Base-by-base conservation (phyloP, 2,888 invertebrate genomes). In the Trichacis sp. region DNA sequence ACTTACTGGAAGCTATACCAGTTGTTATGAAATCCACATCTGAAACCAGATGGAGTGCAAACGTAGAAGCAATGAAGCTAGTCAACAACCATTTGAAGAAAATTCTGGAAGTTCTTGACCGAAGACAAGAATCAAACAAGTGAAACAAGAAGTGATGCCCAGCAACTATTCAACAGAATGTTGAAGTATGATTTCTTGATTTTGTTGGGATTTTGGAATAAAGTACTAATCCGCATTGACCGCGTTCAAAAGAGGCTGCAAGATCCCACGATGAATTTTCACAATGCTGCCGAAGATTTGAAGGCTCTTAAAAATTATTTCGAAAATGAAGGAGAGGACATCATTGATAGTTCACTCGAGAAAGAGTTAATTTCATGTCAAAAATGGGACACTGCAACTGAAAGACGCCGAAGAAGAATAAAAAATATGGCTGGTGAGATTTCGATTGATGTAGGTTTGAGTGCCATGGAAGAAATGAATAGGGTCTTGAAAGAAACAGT, bases 401-500 rank as follows among this genome's bases (percentile, higher is more conserved):
- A 47, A 47, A 18, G 47, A 47, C 47, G 47, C 6, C 12, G 11
- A 12, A 47, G 54, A 53, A 50, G 55, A 42, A 53, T 29, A 64
- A 24, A 24, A 24, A 3, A 24, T 5, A 24, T 24, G 24, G 24
- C 24, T 24, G 24, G 24, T 24, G 24, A 24, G 8, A 24, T 5
- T 24, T 24, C 24, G 24, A 24, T 3, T 5, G 24, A 24, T 8
- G 24, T 8, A 5, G 8, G 24, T 3, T 24, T 24, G 8, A 24
- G 4, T 5, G 24, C 24, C 8, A 24, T 5, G 8, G 24, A 24
- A 8, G 24, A 64, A 53, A 68, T 64, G 51, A 24, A 42, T 47
- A 46, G 60, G 38, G 66, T 54, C 11, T 53, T 53, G 62, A 66
- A 53, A 42, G 52, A 12, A 19, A 56, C 36, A n/a, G 14, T 66